Evolutionary conservation across 2,888 invertebrate genomes (phyloP), one percentile per base, ranked within the genome.

Genomic region (Amphipyra tragopoginis): DNA sequence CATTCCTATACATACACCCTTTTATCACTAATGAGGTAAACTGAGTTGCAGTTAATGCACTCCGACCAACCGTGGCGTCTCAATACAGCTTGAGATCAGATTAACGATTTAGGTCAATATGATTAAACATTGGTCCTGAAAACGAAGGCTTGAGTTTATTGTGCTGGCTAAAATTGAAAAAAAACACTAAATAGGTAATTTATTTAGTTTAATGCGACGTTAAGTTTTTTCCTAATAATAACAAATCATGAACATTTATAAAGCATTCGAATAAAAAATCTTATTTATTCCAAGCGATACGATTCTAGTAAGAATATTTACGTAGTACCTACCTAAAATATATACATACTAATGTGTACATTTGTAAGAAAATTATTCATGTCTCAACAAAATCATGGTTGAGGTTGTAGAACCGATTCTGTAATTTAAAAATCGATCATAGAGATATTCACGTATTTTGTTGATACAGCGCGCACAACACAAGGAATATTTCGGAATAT

Each of bases 401-500:
- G 42, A 5, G 48, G 5, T 36, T 36, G 14, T 8, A 4, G 14
- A 48, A 13, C 1, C 10, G 15, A 33, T 29, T 29, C n/a, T 1
- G 11, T 7, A 29, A 29, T 11, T 29, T 7, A 11, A 29, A 13
- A 13, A 13, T 21, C 21, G 1, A 7, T 7, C 5, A 2, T 33
- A n/a, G 11, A 29, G 29, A 5, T 29, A 5, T 4, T 33, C 26
- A 13, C 9, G 39, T 51, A 50, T 49, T 49, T 50, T 52, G 52
- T 53, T 40, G 49, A 33, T 47, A 42, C 56, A 42, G 21, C 21
- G n/a, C 8, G 29, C 10, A 43, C 11, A 29, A 45, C 36, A 39
- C 36, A 50, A 33, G 56, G 39, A 50, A 75, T 43, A 47, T 36
- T 72, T 51, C 51, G 53, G 56, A 59, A 64, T 57, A 75, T 51